These are phyloP conservation scores for Desmodus rotundus DNA, from an alignment of 2,113 vertebrate species.

Conservation along the genomic window DNA sequence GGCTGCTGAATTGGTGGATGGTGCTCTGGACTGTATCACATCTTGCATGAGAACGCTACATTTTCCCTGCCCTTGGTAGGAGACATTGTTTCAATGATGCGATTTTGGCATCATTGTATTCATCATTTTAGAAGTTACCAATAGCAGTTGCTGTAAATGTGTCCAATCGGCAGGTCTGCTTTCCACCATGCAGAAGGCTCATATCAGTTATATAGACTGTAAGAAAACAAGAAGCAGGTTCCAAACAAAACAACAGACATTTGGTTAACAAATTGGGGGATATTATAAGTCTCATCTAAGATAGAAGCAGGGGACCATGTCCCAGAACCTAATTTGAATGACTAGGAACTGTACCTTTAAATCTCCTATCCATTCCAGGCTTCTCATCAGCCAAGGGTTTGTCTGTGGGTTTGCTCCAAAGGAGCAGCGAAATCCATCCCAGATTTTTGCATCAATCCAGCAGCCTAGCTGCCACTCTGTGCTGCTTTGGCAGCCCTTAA, in stretches of 20 bases:
- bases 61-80: not conserved
- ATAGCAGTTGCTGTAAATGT: not conserved
- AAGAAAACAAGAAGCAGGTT: not conserved
- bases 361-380: not conserved
- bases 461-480: not conserved
- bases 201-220: not conserved
- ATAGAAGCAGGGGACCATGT: not conserved
- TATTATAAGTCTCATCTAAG: not conserved
- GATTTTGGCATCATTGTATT: not conserved
- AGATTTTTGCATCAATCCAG: not conserved
- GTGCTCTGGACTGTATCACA: not conserved
- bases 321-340: not conserved
- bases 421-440: conserved; percentile 19
- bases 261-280: not conserved
- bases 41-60: not conserved
- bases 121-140: not conserved
- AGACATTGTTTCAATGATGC: not conserved
- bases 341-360: not conserved
- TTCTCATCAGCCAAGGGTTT: not conserved
- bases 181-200: not conserved
- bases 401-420: not conserved
- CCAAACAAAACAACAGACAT: not conserved
- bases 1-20: not conserved
- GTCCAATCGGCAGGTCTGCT: not conserved
- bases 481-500: not conserved